phyloP scores from a whole-genome alignment of 2,888 invertebrate species.

The Macrophya annulata region DNA sequence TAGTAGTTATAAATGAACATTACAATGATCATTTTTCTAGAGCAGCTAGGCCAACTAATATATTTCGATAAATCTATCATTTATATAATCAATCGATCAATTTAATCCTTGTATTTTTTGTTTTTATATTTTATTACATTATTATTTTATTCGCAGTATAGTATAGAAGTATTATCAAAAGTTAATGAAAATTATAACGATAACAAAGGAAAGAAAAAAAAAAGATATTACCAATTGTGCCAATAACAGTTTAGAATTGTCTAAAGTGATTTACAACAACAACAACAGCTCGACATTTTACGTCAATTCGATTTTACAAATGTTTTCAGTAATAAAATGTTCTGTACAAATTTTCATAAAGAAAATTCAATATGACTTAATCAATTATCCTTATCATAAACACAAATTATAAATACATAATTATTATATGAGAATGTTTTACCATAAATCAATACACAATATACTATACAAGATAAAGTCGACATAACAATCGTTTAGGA shows the following conservation, averaged over 20 bases:
- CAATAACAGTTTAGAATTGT: constrained; percentile 15
- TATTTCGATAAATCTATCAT: constrained; percentile 16
- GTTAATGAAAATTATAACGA: neutral
- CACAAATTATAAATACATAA: constrained; percentile 55
- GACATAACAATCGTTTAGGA: constrained; percentile 52
- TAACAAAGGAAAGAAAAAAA: neutral
- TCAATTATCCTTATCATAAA: constrained; percentile 33
- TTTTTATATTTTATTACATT: constrained; percentile 5
- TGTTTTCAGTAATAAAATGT: constrained; percentile 4
- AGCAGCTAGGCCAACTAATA: neutral
- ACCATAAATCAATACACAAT: constrained; percentile 60
- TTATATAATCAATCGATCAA: neutral
- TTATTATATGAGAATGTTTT: constrained; percentile 59
- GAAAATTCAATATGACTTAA: constrained; percentile 28
- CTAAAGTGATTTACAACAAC: neutral
- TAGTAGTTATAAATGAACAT: neutral
- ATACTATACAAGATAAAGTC: constrained; percentile 55
- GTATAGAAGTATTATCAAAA: constrained; percentile 15
- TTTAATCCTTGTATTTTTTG: neutral
- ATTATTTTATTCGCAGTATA: constrained; percentile 7
- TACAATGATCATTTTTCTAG: neutral
- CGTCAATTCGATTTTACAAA: constrained; percentile 3
- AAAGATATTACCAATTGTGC: neutral
- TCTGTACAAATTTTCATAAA: constrained; percentile 34
- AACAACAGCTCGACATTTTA: neutral